A percentile compares a stretch with the other conserved stretches of the same genome.
Evolutionary conservation across 2,797 vertebrate species (phyloP).

Genomic region (Natrix natrix): DNA sequence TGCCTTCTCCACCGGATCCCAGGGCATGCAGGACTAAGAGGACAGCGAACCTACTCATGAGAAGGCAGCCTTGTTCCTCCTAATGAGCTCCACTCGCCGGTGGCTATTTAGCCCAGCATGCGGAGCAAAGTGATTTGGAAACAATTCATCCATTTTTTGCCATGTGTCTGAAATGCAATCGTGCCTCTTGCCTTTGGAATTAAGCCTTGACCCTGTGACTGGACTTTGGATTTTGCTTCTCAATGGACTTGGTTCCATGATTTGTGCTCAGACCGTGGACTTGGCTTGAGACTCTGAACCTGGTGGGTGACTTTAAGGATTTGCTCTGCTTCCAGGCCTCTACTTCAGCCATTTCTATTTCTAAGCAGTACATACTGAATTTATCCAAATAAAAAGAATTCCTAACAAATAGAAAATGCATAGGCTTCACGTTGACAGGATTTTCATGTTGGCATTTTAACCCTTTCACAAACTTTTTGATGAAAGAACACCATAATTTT

Average conservation of each 20-base stretch:
- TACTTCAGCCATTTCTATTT: conserved; percentile 45
- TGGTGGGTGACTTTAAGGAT: not conserved
- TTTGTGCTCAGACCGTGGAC: not conserved
- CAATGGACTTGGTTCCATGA: not conserved
- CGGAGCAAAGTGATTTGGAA: not conserved
- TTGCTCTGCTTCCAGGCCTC: not conserved
- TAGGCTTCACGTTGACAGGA: conserved; percentile 55
- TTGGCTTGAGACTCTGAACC: not conserved
- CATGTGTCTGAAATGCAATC: not conserved
- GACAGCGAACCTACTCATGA: not conserved
- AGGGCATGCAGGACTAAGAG: not conserved
- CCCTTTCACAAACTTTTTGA: conserved; percentile 21
- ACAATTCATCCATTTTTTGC: not conserved
- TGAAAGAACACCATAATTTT: conserved; percentile 43
- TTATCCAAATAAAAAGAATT: conserved; percentile 53
- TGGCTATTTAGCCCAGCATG: not conserved
- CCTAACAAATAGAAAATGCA: conserved; percentile 65
- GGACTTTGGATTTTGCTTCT: not conserved
- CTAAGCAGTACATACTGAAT: conserved; percentile 54
- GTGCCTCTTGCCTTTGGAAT: not conserved
- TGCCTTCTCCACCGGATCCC: not conserved
- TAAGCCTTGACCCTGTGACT: not conserved
- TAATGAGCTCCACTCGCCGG: too few relatives aligned
- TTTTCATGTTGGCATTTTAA: conserved; percentile 35
- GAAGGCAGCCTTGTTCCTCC: not conserved